Conservation (phyloP, 2,888 invertebrate species). For the Folsomia manolachei region DNA sequence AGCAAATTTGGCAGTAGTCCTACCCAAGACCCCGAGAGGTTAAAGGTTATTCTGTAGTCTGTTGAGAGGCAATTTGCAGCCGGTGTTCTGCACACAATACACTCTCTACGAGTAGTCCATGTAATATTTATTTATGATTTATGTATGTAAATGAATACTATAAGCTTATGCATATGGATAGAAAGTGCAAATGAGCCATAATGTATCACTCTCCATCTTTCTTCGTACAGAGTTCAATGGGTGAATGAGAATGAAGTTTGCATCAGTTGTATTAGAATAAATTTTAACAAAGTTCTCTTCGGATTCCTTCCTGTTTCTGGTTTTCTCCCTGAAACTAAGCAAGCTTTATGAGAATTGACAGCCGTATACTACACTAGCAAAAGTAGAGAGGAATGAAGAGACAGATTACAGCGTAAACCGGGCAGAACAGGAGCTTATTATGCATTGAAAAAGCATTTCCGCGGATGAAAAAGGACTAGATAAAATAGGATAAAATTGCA, state of each 20-base stretch:
- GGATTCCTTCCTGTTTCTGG: no score
- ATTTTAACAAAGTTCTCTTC: no score
- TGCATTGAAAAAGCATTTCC: background rate
- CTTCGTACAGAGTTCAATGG: no score
- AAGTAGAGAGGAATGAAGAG: no score
- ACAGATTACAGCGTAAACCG: no score
- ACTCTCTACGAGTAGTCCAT: no score
- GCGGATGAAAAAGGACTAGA: conserved; percentile 12
- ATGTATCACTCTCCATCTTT: conserved; percentile 15
- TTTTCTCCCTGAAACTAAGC: no score
- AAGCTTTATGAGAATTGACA: no score
- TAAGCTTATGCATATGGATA: conserved; percentile 38
- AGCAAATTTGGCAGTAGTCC: background rate
- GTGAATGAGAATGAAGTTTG: background rate
- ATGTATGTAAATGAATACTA: conserved; percentile 36
- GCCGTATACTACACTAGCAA: no score
- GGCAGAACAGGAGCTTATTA: background rate
- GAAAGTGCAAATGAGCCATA: conserved; percentile 31
- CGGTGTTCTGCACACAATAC: no score
- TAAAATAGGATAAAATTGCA: conserved; percentile 3
- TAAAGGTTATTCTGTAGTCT: background rate
- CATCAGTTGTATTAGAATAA: no score
- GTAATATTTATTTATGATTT: conserved; percentile 42
- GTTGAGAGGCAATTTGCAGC: background rate
- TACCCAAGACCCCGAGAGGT: no score